phyloP scores from a whole-genome alignment of 2,113 vertebrate species.

The Athene noctua region DNA sequence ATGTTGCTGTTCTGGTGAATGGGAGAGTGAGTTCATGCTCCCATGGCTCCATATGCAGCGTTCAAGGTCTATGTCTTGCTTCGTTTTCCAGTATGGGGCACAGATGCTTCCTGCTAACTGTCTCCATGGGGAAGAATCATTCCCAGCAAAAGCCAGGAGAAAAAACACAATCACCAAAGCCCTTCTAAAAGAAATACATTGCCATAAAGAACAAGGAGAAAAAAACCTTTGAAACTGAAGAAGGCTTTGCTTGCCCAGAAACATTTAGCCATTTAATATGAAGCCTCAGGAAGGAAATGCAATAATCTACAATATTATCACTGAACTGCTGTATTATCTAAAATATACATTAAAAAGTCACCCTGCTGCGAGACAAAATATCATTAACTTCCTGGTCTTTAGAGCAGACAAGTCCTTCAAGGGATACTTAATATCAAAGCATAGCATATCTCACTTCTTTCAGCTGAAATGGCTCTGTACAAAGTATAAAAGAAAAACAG shows the following conservation, averaged over 20 bases:
- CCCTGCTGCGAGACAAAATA: background rate
- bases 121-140: background rate
- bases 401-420: constrained; percentile 16
- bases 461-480: background rate
- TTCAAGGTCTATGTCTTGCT: background rate
- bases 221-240: background rate
- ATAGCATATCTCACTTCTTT: background rate
- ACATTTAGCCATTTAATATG: background rate
- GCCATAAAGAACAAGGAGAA: background rate
- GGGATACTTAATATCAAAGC: constrained; percentile 16
- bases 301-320: background rate
- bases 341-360: constrained; percentile 20
- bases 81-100: background rate
- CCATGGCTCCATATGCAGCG: background rate
- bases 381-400: constrained; percentile 16
- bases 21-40: background rate
- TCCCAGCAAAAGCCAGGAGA: background rate
- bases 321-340: background rate
- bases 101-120: background rate
- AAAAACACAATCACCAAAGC: background rate
- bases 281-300: background rate
- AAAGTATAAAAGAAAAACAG: background rate
- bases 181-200: background rate
- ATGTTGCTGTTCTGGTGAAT: background rate
- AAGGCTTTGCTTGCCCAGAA: background rate